A percentile compares a stretch with the other conserved stretches of the same genome.
Evolutionary conservation across 1,140 invertebrate genomes (phyloP).

Genomic region (Tetranychus urticae): DNA sequence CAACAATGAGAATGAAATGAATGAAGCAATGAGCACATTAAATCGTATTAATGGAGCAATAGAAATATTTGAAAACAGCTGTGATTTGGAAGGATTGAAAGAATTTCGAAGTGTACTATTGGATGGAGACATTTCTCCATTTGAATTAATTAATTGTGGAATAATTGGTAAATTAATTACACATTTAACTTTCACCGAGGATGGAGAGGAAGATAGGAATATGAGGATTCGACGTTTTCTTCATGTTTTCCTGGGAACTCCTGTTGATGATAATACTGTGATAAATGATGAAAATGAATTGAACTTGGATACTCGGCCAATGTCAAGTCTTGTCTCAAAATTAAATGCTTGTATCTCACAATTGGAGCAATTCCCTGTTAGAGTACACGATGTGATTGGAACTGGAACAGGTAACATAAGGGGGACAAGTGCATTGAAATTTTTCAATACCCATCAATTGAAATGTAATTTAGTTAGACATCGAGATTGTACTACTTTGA

Average conservation of each 20-base stretch:
- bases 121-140: conserved; percentile 84
- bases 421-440: conserved; percentile 69
- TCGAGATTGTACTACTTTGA: conserved; percentile 71
- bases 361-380: conserved; percentile 91
- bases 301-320: conserved; percentile 28
- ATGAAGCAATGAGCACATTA: conserved; percentile 38
- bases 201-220: conserved; percentile 32
- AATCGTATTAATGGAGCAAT: conserved; percentile 44
- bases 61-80: conserved; percentile 37
- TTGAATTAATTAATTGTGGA: conserved; percentile 91
- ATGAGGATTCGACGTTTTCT: conserved; percentile 61
- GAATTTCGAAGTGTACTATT: conserved; percentile 63
- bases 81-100: conserved; percentile 40
- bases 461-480: conserved; percentile 91
- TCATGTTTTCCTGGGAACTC: conserved; percentile 68
- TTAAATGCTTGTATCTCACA: conserved; percentile 87
- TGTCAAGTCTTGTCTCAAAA: conserved; percentile 63
- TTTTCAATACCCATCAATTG: conserved; percentile 95
- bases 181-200: conserved; percentile 34
- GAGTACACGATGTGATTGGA: conserved; percentile 72
- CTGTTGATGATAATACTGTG: conserved; percentile 38
- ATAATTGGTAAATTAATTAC: conserved; percentile 63
- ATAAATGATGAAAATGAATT: background rate
- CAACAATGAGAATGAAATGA: conserved; percentile 13
- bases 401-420: conserved; percentile 41